A percentile compares a stretch with the other conserved stretches of the same genome.
Evolutionary conservation across 2,113 vertebrate species (phyloP).

Genomic region (Castor canadensis): DNA sequence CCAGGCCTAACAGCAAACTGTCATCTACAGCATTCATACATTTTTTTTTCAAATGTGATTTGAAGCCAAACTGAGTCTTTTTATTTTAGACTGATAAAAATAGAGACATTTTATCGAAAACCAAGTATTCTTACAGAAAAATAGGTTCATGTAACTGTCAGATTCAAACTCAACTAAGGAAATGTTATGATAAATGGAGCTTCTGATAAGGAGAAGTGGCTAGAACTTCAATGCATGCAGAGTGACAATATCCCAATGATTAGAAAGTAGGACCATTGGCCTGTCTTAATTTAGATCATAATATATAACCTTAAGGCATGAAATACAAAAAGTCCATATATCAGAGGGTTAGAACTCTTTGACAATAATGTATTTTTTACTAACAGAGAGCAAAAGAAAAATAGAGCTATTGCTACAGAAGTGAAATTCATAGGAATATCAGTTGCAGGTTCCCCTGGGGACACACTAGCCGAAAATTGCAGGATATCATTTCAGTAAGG

Average conservation of each 20-base stretch:
- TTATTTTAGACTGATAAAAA: background rate
- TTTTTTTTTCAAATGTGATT: background rate
- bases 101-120: background rate
- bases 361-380: background rate
- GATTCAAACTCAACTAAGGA: background rate
- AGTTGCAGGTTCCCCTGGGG: background rate
- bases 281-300: background rate
- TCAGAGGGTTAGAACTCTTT: background rate
- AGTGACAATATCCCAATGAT: background rate
- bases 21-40: background rate
- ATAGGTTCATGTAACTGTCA: background rate
- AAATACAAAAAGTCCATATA: background rate
- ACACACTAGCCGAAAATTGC: slow-evolving; percentile 49
- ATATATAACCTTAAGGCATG: background rate
- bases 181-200: background rate
- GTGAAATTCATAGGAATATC: slow-evolving; percentile 45
- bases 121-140: background rate
- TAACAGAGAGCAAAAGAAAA: slow-evolving; percentile 19
- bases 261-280: background rate
- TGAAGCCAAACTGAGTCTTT: background rate
- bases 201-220: background rate
- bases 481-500: slow-evolving; percentile 57
- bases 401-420: slow-evolving; percentile 9
- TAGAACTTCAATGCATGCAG: background rate
- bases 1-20: background rate